Percentiles rank a stretch among this genome's conserved stretches.
phyloP scores from a whole-genome alignment of 2,113 vertebrate species.

The Lates calcarifer region DNA sequence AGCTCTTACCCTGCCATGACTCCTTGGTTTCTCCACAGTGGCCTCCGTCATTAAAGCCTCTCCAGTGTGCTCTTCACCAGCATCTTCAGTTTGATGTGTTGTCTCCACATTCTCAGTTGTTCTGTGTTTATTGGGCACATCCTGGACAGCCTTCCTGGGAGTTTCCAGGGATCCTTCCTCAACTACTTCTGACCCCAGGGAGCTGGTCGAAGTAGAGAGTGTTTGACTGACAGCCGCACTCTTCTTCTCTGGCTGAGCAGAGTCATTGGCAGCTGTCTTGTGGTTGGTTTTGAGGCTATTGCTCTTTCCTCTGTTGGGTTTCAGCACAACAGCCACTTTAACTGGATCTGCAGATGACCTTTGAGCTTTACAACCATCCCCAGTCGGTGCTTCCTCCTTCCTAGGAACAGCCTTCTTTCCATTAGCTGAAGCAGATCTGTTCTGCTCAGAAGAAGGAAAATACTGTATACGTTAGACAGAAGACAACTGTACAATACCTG shows the following conservation, averaged over 20 bases:
- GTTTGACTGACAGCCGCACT: background rate
- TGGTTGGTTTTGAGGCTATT: constrained; percentile 5
- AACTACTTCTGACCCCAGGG: constrained; percentile 37
- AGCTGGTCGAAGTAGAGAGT: constrained; percentile 27
- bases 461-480: background rate
- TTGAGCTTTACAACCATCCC: constrained; percentile 32
- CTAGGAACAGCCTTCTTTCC: constrained; percentile 42
- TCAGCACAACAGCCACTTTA: constrained; percentile 48
- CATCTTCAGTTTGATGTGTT: background rate
- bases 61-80: background rate
- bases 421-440: constrained; percentile 26
- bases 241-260: background rate
- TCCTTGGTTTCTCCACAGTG: constrained; percentile 20
- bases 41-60: background rate
- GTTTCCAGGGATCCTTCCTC: constrained; percentile 17
- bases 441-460: constrained; percentile 30
- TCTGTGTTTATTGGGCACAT: background rate
- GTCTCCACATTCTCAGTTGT: background rate
- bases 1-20: constrained; percentile 41
- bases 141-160: constrained; percentile 11
- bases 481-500: background rate
- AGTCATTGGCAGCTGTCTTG: background rate
- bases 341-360: constrained; percentile 49
- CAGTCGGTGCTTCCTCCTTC: constrained; percentile 45
- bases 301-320: constrained; percentile 33